These are phyloP conservation scores for Coenobita brevimanus DNA, from an alignment of 1,140 invertebrate genomes.

Conservation along the genomic window DNA sequence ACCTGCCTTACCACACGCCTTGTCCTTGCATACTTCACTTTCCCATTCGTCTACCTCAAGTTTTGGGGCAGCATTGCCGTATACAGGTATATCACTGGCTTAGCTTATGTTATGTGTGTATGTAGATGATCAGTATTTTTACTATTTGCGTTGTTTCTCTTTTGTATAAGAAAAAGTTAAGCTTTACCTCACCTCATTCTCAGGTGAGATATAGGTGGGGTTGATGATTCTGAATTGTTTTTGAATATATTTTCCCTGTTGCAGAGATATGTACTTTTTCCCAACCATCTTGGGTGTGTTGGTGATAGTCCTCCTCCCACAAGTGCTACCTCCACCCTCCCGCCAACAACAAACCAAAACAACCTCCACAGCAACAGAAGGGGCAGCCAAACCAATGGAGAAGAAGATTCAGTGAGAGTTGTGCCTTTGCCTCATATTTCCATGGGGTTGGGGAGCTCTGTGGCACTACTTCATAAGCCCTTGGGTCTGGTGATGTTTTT, in stretches of 20 bases:
- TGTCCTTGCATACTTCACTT: slow-evolving; percentile 46
- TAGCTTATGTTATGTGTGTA: no score
- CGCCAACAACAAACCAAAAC: not conserved
- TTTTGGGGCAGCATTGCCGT: slow-evolving; percentile 58
- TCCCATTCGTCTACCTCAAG: slow-evolving; percentile 35
- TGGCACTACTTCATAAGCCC: no score
- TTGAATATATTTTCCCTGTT: not conserved
- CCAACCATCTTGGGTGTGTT: slow-evolving; percentile 31
- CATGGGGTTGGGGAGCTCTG: no score
- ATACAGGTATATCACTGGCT: not conserved
- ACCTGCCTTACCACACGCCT: slow-evolving; percentile 37
- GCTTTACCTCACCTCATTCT: not conserved
- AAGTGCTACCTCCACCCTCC: slow-evolving; percentile 19
- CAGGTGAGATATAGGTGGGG: no score
- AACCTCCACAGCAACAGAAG: not conserved
- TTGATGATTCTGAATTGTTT: no score
- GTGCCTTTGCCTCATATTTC: not conserved
- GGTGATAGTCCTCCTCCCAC: slow-evolving; percentile 23
- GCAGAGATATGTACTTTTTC: slow-evolving; percentile 42
- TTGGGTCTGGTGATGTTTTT: no score
- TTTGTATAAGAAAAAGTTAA: not conserved
- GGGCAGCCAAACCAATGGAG: not conserved
- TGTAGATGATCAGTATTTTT: no score
- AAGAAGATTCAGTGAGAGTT: not conserved
- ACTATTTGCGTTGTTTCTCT: no score